phyloP scores from a whole-genome alignment of 2,797 vertebrate species.

The Crocodylus rhombifer region DNA sequence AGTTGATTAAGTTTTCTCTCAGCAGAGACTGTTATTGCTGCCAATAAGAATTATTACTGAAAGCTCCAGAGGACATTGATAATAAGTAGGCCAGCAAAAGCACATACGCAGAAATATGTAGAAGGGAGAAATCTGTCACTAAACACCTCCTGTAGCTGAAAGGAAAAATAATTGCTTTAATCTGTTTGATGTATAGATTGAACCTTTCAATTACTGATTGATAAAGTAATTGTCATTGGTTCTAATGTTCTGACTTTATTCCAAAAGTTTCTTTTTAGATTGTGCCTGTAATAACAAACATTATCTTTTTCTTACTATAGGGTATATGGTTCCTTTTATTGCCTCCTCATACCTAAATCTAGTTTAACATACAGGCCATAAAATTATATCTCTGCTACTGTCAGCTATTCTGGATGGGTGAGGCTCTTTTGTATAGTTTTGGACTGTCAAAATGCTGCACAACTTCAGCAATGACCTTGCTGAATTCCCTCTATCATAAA shows the following conservation, averaged over 20 bases:
- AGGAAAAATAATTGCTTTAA: background rate
- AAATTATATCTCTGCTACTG: background rate
- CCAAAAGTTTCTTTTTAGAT: background rate
- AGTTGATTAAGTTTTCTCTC: slow-evolving; percentile 37
- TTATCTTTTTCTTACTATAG: background rate
- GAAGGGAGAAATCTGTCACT: slow-evolving; percentile 26
- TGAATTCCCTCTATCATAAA: background rate
- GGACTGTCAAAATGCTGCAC: background rate
- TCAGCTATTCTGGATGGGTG: background rate
- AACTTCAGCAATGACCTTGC: background rate
- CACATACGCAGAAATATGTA: slow-evolving; percentile 7
- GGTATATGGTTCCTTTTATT: background rate
- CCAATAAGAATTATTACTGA: slow-evolving; percentile 36
- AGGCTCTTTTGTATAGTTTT: background rate
- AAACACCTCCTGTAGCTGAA: background rate
- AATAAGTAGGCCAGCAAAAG: slow-evolving; percentile 37
- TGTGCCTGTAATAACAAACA: background rate
- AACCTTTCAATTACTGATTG: background rate
- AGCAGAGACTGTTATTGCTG: slow-evolving; percentile 14
- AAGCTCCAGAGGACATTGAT: background rate
- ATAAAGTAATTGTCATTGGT: background rate
- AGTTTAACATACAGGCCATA: background rate
- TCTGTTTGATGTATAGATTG: background rate
- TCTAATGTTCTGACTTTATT: background rate
- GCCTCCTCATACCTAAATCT: background rate